These are phyloP conservation scores for Tinamus guttatus DNA, from an alignment of 2,113 vertebrate species.

Conservation along the genomic window DNA sequence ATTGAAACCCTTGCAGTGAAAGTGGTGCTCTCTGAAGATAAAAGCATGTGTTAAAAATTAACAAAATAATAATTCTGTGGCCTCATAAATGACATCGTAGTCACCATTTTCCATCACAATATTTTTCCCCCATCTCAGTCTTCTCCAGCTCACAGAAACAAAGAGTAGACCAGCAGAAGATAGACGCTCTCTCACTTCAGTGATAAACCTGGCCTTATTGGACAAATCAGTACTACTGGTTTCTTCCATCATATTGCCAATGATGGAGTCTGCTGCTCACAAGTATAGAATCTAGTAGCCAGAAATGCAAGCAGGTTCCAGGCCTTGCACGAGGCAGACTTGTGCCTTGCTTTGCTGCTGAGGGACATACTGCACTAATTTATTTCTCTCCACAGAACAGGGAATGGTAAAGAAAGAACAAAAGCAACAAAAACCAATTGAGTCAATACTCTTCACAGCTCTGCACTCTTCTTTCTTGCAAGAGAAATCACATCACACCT, in stretches of 20 bases:
- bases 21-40: not conserved
- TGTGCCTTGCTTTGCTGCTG: not conserved
- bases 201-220: not conserved
- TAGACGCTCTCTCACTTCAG: not conserved
- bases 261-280: not conserved
- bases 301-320: not conserved
- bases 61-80: not conserved
- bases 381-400: not conserved
- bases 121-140: not conserved
- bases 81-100: not conserved
- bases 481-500: not conserved
- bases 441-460: rapidly evolving
- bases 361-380: too few relatives aligned
- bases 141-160: not conserved
- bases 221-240: not conserved
- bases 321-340: too few relatives aligned
- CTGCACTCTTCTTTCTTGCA: too few relatives aligned
- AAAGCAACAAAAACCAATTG: not conserved
- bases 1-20: constrained; percentile 44
- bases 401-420: not conserved
- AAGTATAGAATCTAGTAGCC: rapidly evolving
- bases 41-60: constrained; percentile 18
- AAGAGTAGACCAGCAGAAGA: not conserved
- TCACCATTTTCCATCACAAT: not conserved
- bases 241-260: not conserved